Evolutionary conservation across 1,140 invertebrate species (phyloP), one percentile per base, ranked within the genome.

Genomic region (Stegodyphus mimosarum): DNA sequence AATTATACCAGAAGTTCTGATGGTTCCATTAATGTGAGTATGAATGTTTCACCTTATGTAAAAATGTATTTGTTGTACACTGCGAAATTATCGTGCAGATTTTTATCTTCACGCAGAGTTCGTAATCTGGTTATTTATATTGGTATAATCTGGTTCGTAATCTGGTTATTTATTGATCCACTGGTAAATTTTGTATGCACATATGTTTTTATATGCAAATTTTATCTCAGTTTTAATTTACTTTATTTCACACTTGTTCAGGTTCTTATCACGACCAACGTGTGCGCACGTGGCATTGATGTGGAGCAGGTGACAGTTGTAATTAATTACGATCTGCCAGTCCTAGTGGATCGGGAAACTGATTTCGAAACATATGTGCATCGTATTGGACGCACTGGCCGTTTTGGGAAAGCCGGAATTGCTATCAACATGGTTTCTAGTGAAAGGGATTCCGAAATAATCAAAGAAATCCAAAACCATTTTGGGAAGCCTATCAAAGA

Each of bases 311-410:
- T 99, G 0, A 99, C 97, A 6, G 93, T 99, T 70, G 98, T 99
- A 0, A 96, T 99, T 0, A 99, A 99, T 90, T 99, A 98, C 91
- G 98, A 99, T 91, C 92, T 99, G 87, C 98, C 98, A 6, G 93
- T 98, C 87, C 94, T 96, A 89, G 89, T 94, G 55, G 87, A 88
- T 6, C 93, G 93, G 9, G 48, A 55, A 17, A 95, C 97, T 4
- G 98, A 99, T 90, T 98, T 95, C 91, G 98, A 99, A 90, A 99
- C 98, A 0, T 99, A 99, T 90, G 92, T 99, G 51, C 98, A 99
- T 90, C 93, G 98, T 90, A 99, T 99, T 90, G 98, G 98, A 3
- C 93, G 98, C 83, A 99, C 97, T 6, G 98, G 98, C 48, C 91
- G 98, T 87, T 99, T 99, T 92, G 98, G 98, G 17, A 99, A 99